Conservation (phyloP, 53 echinoderm and acorn worm species). For the Echinarachnius parma region DNA sequence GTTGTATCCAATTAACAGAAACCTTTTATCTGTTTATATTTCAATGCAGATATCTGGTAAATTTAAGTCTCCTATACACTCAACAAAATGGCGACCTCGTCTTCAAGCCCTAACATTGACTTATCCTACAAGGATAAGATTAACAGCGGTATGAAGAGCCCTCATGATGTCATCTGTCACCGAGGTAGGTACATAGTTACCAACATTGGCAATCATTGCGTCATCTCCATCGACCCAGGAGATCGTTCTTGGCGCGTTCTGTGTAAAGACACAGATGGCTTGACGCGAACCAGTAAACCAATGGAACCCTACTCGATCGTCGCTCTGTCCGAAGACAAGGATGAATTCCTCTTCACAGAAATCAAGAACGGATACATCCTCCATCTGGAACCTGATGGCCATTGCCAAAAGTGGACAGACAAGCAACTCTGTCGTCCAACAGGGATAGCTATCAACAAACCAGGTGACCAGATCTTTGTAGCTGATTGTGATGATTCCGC, state of each 20-base stretch:
- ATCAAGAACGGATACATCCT: slow-evolving; percentile 1
- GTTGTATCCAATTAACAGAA: too few relatives aligned
- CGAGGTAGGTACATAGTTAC: slow-evolving; percentile 23
- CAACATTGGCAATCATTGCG: neutral
- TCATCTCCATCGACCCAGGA: slow-evolving; percentile 8
- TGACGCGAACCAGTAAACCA: neutral
- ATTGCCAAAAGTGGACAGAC: slow-evolving; percentile 4
- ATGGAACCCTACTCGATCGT: slow-evolving; percentile 31
- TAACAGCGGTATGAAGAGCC: slow-evolving; percentile 16
- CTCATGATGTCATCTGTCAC: slow-evolving; percentile 33
- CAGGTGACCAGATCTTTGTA: slow-evolving; percentile 9
- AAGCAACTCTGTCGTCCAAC: slow-evolving; percentile 4
- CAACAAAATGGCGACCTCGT: too few relatives aligned
- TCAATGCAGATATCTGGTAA: too few relatives aligned
- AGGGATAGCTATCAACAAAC: slow-evolving; percentile 6
- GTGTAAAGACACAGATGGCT: slow-evolving; percentile 10
- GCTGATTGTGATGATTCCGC: slow-evolving; percentile 13
- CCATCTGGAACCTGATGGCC: neutral
- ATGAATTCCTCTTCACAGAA: slow-evolving; percentile 35
- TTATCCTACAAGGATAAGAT: too few relatives aligned
- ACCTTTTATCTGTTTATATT: too few relatives aligned
- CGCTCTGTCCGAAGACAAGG: slow-evolving; percentile 4
- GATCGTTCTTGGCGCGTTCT: slow-evolving; percentile 3
- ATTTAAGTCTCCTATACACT: too few relatives aligned
- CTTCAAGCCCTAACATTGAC: too few relatives aligned